Percentiles rank a stretch among this genome's conserved stretches.
Conservation (phyloP, 2,797 vertebrate species). For the Epinephelus coioides region DNA sequence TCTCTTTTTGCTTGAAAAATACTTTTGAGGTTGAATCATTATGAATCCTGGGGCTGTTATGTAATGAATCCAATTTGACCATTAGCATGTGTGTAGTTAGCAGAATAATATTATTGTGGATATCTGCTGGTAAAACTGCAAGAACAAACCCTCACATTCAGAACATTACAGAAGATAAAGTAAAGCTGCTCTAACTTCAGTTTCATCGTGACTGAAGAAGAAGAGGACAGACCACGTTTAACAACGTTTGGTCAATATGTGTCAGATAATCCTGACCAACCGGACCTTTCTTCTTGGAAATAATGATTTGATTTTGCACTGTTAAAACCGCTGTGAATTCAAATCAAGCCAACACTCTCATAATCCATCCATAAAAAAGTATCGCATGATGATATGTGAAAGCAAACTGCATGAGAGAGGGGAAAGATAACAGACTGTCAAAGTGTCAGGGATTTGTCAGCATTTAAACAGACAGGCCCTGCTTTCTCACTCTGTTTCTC, state of each 20-base stretch:
- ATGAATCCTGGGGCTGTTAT: no score
- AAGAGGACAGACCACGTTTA: not conserved
- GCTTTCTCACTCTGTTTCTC: conserved; percentile 41
- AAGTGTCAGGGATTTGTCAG: conserved; percentile 65
- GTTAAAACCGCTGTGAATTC: conserved; percentile 24
- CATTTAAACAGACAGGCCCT: conserved; percentile 48
- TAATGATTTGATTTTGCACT: conserved; percentile 13
- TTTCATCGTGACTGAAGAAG: not conserved
- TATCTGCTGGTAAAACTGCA: no score
- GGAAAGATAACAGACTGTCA: conserved; percentile 54
- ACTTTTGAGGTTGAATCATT: no score
- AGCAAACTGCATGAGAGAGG: conserved; percentile 39
- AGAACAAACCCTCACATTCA: no score
- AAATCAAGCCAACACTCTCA: conserved; percentile 29
- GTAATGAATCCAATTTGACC: no score
- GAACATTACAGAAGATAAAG: not conserved
- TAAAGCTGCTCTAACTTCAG: not conserved
- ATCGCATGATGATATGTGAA: conserved; percentile 32
- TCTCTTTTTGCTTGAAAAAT: no score
- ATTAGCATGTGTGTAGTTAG: no score
- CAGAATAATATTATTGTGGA: no score
- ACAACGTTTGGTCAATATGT: not conserved
- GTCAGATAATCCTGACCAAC: conserved; percentile 12
- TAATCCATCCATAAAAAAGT: conserved; percentile 36
- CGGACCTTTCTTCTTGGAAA: not conserved